Evolutionary conservation across 2,888 invertebrate genomes (phyloP), one percentile per base, ranked within the genome.

Genomic region (Leucophenga montana): DNA sequence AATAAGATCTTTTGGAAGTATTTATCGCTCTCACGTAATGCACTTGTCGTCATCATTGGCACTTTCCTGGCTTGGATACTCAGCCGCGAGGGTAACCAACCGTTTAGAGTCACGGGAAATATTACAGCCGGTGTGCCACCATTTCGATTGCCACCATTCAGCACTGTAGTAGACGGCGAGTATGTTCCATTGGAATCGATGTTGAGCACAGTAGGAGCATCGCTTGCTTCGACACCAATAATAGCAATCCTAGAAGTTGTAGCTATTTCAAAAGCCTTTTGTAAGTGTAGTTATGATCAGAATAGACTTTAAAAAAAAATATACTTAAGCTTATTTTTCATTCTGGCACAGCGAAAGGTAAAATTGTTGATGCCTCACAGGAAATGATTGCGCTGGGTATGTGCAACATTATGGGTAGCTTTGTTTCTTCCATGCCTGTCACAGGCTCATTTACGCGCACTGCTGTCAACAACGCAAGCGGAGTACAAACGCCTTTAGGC

Each of bases 391-490:
- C 97, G 0, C 89, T 97, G 54, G 96, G 96, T 27, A 88, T 94
- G 53, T 94, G 95, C 79, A 97, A 97, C 88, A 86, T 97, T 46
- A 85, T 94, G 77, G 94, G 96, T 0, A 94, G 95, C 44, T 95
- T 97, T 88, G 92, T 95, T 0, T 92, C 92, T 68, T 93, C 96
- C 64, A 97, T 97, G 93, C 97, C 97, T 0, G 92, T 94, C 0
- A 94, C 95, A 1, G 97, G 95, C 70, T 95, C 95, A 14, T 96
- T 96, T 88, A 95, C 95, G 0, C 90, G 96, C 72, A 95, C 97
- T 0, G 97, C 97, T 1, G 94, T 98, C 13, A 97, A 98, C 90
- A 94, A 97, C 86, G 94, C 95, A 66, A 95, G 96, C 75, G 97
- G 97, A 0, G 97, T 97, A 0, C 91, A 92, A 76, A 97, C 97